Evolutionary conservation across 2,888 invertebrate species (phyloP).

Genomic region (Megalurothrips usitatus): DNA sequence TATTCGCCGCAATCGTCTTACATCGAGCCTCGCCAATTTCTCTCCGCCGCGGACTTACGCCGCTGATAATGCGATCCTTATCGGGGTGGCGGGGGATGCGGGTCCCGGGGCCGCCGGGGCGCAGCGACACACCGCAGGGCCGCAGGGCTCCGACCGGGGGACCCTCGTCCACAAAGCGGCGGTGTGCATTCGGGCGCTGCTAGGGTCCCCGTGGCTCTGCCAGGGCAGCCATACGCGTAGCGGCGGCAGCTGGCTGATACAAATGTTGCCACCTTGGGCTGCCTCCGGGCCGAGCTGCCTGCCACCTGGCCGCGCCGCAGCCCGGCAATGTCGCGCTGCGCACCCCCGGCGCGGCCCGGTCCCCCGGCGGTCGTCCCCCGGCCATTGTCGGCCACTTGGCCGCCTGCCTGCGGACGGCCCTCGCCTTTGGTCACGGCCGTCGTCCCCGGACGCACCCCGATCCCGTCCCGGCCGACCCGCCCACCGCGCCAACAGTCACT

Average conservation of each 20-base stretch:
- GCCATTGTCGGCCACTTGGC: background rate
- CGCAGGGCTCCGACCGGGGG: background rate
- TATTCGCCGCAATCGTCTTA: too few species aligned
- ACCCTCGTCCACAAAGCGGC: background rate
- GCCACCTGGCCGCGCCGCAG: too few species aligned
- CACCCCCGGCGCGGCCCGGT: too few species aligned
- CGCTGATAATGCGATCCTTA: background rate
- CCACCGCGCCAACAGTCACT: background rate
- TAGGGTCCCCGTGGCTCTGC: background rate
- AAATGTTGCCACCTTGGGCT: constrained; percentile 12
- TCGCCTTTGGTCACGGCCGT: background rate
- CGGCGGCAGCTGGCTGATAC: background rate
- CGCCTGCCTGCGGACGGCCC: background rate
- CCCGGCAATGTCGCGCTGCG: too few species aligned
- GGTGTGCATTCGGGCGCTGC: background rate
- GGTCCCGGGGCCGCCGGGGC: background rate
- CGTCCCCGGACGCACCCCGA: background rate
- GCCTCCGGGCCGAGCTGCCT: background rate
- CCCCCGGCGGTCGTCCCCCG: background rate
- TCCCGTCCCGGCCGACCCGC: background rate
- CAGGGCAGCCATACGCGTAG: background rate
- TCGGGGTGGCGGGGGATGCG: background rate
- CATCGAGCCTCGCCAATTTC: too few species aligned
- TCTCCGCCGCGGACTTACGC: too few species aligned
- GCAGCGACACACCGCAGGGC: background rate